Evolutionary conservation across 2,797 vertebrate species (phyloP).

Genomic region (Rhinoraja longicauda): DNA sequence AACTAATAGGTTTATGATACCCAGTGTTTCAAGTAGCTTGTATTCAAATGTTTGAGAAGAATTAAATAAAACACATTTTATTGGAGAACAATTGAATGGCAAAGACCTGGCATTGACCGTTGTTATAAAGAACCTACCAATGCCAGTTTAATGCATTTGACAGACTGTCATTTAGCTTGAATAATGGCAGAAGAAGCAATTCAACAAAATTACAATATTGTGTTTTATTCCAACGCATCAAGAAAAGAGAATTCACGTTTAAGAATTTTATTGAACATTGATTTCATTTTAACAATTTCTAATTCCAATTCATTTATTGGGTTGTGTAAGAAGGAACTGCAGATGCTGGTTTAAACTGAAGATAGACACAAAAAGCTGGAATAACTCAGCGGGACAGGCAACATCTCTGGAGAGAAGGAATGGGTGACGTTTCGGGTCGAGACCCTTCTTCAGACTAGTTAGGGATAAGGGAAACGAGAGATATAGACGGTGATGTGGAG

Average conservation of each 20-base stretch:
- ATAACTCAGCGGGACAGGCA: too few relatives aligned
- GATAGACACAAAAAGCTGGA: too few relatives aligned
- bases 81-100: conserved; percentile 65
- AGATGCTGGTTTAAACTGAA: too few relatives aligned
- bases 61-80: conserved; percentile 71
- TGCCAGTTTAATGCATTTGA: conserved; percentile 56
- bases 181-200: conserved; percentile 55
- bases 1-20: conserved; percentile 67
- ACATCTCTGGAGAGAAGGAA: too few relatives aligned
- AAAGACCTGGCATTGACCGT: conserved; percentile 51
- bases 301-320: background rate
- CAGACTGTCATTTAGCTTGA: conserved; percentile 46
- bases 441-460: too few relatives aligned
- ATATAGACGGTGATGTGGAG: too few relatives aligned
- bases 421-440: too few relatives aligned
- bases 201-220: conserved; percentile 50
- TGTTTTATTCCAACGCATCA: conserved; percentile 46
- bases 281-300: background rate
- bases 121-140: conserved; percentile 54
- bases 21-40: conserved; percentile 60
- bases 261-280: background rate
- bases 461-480: too few relatives aligned
- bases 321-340: too few relatives aligned
- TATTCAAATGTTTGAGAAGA: conserved; percentile 58
- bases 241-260: background rate